These are phyloP conservation scores for Sinelater perroti DNA, from an alignment of 2,888 invertebrate genomes.

Conservation along the genomic window DNA sequence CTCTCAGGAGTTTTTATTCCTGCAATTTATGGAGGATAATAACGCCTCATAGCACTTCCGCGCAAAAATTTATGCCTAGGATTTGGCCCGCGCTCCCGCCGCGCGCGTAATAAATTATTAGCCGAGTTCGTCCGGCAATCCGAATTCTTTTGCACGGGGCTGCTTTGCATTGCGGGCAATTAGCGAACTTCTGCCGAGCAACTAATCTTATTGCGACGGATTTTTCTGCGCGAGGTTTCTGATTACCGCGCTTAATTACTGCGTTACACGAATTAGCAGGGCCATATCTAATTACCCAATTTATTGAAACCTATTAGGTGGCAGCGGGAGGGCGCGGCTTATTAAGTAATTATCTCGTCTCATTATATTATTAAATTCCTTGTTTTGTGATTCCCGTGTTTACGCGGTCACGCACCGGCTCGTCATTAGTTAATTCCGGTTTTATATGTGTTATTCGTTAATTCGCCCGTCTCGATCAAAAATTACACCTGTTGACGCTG, in stretches of 20 bases:
- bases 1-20: constrained; percentile 37
- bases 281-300: constrained; percentile 5
- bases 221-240: background rate
- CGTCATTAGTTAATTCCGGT: background rate
- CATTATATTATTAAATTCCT: constrained; percentile 12
- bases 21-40: constrained; percentile 36
- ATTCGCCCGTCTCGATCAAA: too few species aligned
- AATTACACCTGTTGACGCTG: too few species aligned
- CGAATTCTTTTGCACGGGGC: background rate
- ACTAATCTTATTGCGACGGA: constrained; percentile 1
- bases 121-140: constrained; percentile 11
- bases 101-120: constrained; percentile 30
- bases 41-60: constrained; percentile 35
- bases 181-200: constrained; percentile 7
- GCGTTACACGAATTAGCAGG: background rate
- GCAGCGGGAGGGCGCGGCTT: background rate
- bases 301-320: constrained; percentile 3
- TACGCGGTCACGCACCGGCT: background rate
- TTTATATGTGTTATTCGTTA: too few species aligned
- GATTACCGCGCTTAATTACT: constrained; percentile 3
- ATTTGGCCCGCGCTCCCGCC: constrained; percentile 22
- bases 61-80: constrained; percentile 33
- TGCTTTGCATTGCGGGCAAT: constrained; percentile 16
- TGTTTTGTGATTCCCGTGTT: constrained; percentile 2
- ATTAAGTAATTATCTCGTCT: constrained; percentile 10